Percentiles rank a stretch among this genome's conserved stretches.
Conservation (phyloP, 92 coral and sea anemone genomes). For the Phenganax marumi region DNA sequence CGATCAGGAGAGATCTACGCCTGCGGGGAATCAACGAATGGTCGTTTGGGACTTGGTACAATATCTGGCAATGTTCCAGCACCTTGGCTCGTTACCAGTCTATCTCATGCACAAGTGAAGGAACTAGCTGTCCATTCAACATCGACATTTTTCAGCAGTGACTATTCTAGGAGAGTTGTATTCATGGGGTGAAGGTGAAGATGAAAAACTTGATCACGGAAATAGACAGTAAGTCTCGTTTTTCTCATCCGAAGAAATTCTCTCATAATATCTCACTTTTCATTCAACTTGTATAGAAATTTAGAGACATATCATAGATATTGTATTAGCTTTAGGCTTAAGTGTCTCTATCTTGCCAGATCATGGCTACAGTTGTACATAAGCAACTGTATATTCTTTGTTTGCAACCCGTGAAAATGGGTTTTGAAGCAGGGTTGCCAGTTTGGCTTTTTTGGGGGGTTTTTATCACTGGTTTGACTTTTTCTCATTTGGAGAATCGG, state of each 20-base stretch:
- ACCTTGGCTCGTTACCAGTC: conserved; percentile 77
- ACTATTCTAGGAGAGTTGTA: conserved; percentile 85
- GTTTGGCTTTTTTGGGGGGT: too few species aligned
- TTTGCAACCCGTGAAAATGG: too few species aligned
- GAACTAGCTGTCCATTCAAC: conserved; percentile 93
- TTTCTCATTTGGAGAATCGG: too few species aligned
- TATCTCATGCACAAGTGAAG: conserved; percentile 72
- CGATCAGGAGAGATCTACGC: conserved; percentile 77
- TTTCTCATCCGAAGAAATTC: background rate
- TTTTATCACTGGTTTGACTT: too few species aligned
- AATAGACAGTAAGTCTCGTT: conserved; percentile 87
- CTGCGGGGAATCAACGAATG: conserved; percentile 96
- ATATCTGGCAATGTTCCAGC: conserved; percentile 72
- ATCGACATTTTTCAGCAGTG: conserved; percentile 91
- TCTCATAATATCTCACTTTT: background rate
- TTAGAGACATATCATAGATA: background rate
- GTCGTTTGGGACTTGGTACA: conserved; percentile 90
- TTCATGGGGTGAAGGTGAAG: conserved; percentile 99
- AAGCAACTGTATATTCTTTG: too few species aligned
- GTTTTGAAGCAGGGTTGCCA: too few species aligned
- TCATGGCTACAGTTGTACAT: too few species aligned
- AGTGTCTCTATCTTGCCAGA: too few species aligned
- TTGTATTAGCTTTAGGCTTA: too few species aligned
- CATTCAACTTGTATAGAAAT: too few species aligned
- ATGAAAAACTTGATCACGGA: conserved; percentile 98